Base-by-base conservation (phyloP, 1,140 invertebrate species). In the Anadara kagoshimensis region DNA sequence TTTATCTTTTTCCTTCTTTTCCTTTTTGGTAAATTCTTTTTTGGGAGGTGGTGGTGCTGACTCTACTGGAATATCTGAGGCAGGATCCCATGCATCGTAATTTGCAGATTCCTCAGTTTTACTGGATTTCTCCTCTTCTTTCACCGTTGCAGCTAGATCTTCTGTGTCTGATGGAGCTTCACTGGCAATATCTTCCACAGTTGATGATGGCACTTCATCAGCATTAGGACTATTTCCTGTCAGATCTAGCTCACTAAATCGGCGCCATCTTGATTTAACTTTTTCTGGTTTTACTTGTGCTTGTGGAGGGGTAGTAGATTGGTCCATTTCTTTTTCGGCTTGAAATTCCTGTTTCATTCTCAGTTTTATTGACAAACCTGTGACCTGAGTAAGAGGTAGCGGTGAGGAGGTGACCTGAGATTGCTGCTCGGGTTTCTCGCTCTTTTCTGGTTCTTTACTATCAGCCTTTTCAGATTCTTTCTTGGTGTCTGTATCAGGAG, bases 231-330 rank as follows among this genome's bases (percentile, higher is more conserved):
- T 67, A 14, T 59, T 61, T 36, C 24, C 18, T 45, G 54, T 70
- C 57, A 36, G 59, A 69, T 96, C 95, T 51, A 95, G 89, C 86
- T 96, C 95, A 89, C 94, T 95, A 1, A 93, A 94, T 72, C 94
- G 88, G 59, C 94, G 88, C 95, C 95, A 96, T 29, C 95, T 90
- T 7, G 94, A 95, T 86, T 96, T 96, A 0, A 96, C 94, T 91
- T 95, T 95, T 8, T 94, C 93, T 2, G 94, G 94, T 89, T 93
- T 94, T 36, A 62, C 59, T 26, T 62, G 47, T 10, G 68, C 26
- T 8, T 67, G 57, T 1, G 69, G 58, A 41, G 75, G 65, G 11
- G 70, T 66, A 1, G 56, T 41, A 45, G 71, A n/a, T 41, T 58
- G 36, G 44, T 75, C 73, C 26, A 57, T 45, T n/a, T 75, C 73